A percentile compares a stretch with the other conserved stretches of the same genome.
Conservation (phyloP, 2,797 vertebrate genomes). For the Silurus lanzhouensis region DNA sequence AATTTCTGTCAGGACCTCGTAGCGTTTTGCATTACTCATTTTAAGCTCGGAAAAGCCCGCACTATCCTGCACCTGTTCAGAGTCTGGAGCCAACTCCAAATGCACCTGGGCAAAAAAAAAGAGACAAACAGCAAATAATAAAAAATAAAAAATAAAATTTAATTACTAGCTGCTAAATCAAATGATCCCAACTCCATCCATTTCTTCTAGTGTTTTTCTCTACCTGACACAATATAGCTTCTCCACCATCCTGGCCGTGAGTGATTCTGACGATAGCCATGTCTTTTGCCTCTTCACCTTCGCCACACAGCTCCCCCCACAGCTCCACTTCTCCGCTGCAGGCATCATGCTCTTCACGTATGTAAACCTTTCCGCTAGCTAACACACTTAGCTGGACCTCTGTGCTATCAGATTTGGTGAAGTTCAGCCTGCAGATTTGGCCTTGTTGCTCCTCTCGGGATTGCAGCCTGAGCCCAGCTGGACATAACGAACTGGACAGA, state of each 20-base stretch:
- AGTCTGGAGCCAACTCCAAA: slow-evolving; percentile 77
- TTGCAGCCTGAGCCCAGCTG: slow-evolving; percentile 74
- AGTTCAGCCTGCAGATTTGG: slow-evolving; percentile 73
- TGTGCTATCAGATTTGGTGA: slow-evolving; percentile 72
- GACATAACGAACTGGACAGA: slow-evolving; percentile 77
- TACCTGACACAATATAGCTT: slow-evolving; percentile 94
- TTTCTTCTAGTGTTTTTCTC: neutral
- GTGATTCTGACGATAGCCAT: slow-evolving; percentile 80
- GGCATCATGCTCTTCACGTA: slow-evolving; percentile 59
- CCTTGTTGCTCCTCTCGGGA: slow-evolving; percentile 52
- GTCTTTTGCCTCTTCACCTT: slow-evolving; percentile 63
- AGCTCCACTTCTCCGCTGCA: slow-evolving; percentile 68
- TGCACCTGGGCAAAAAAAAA: slow-evolving; percentile 71
- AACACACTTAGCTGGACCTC: slow-evolving; percentile 76
- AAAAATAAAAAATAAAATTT: neutral
- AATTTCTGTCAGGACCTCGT: slow-evolving; percentile 82
- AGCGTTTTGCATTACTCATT: slow-evolving; percentile 78
- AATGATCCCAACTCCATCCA: neutral
- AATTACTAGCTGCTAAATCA: neutral
- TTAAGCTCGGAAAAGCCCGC: slow-evolving; percentile 80
- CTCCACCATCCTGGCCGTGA: slow-evolving; percentile 77
- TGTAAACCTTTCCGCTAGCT: slow-evolving; percentile 75
- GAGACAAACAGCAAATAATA: neutral
- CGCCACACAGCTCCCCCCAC: slow-evolving; percentile 74
- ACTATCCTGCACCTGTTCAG: slow-evolving; percentile 58